Evolutionary conservation across 30 jellyfish, hydroid and myxozoan genomes (phyloP), one percentile per base, ranked within the genome.

Genomic region (Chironex yamaguchii): DNA sequence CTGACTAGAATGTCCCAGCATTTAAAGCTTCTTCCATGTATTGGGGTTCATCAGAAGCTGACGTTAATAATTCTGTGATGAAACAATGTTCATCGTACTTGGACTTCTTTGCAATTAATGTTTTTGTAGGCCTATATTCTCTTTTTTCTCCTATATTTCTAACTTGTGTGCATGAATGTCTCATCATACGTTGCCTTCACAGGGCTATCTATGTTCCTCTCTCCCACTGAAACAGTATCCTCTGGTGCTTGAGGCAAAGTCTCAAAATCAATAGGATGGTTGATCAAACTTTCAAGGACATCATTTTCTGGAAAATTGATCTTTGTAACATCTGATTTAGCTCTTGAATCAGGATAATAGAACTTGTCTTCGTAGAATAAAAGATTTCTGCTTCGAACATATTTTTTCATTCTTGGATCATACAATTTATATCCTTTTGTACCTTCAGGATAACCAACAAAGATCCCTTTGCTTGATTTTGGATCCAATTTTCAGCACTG

Each of bases 311-410:
- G 28, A 32, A 69, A 29, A 1, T 49, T 26, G 34, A 17, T 33
- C 48, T 28, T 34, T 34, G 76, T 34, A 48, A 66, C 64, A 20
- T 54, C 70, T 3, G 25, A 26, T 14, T 67, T 31, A 52, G 36
- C 87, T 68, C 71, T 82, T 12, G 78, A 69, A 53, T 69, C 82
- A 31, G 79, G 34, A 77, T 77, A 53, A 84, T 84, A 62, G 73
- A 69, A 71, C 82, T 84, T 71, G 24, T 70, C 33, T 34, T 84
- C 94, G 34, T 70, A 52, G 71, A 86, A 72, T 27, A 67, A 1
- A 35, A 86, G 85, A 49, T 74, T 29, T 74, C 90, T 74, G 96
- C 96, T 86, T 72, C 67, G 71, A 48, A 86, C 81, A 63, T 62
- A 72, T 24, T 36, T 73, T 27, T 51, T 28, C 32, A 24, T 49